Evolutionary conservation across 2,797 vertebrate species (phyloP).

Genomic region (Danio choprae): DNA sequence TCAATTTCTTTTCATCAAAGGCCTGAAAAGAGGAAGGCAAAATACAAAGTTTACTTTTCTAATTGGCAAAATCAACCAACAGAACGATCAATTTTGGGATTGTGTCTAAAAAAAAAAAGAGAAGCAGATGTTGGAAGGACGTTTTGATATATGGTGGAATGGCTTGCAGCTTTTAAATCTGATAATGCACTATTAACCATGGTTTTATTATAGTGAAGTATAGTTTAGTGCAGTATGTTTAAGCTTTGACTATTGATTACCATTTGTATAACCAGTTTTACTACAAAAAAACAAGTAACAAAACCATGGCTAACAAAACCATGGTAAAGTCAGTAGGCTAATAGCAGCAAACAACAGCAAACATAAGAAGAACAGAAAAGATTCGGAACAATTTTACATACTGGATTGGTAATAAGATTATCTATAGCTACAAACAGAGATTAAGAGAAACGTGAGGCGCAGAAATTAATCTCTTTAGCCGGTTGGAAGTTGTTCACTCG

Average conservation of each 20-base stretch:
- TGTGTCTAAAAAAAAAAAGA: conserved; percentile 29
- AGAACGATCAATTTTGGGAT: conserved; percentile 56
- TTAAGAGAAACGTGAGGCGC: conserved; percentile 72
- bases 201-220: too few relatives aligned
- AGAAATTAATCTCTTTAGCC: conserved; percentile 77
- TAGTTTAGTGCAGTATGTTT: too few relatives aligned
- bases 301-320: too few relatives aligned
- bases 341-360: background rate
- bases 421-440: conserved; percentile 39
- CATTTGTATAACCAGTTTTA: too few relatives aligned
- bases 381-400: background rate
- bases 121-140: conserved; percentile 50
- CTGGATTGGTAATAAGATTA: background rate
- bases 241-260: too few relatives aligned
- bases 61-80: conserved; percentile 60
- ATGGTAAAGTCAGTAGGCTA: too few relatives aligned
- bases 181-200: too few relatives aligned
- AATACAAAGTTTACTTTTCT: conserved; percentile 63
- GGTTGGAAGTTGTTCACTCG: conserved; percentile 75
- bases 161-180: too few relatives aligned
- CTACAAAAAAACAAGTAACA: too few relatives aligned
- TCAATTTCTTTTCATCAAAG: conserved; percentile 74
- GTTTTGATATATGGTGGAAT: conserved; percentile 3
- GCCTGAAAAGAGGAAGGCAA: conserved; percentile 59
- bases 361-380: background rate